These are phyloP conservation scores for Lycaena phlaeas DNA, from an alignment of 2,888 invertebrate species.

Conservation along the genomic window DNA sequence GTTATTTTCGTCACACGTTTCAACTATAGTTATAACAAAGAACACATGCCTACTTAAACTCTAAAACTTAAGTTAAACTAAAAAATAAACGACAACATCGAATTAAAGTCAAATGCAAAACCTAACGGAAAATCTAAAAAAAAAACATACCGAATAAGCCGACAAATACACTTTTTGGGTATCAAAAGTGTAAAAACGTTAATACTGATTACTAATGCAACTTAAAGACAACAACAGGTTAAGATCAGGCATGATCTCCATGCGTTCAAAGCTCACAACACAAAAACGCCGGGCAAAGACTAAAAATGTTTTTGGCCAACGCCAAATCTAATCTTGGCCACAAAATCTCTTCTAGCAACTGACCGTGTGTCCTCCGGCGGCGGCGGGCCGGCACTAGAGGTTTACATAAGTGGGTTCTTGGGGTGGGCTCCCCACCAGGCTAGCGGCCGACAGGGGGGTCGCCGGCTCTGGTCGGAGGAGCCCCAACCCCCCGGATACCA, in stretches of 20 bases:
- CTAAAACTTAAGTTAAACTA: neutral
- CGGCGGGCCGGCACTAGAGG: conserved; percentile 81
- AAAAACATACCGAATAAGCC: neutral
- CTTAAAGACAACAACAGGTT: too few species aligned
- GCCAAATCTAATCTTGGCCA: conserved; percentile 7
- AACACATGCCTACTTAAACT: neutral
- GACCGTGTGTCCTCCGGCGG: conserved; percentile 57
- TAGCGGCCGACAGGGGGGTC: conserved; percentile 55
- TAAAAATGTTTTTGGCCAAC: conserved; percentile 3
- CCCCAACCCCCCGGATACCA: conserved; percentile 63
- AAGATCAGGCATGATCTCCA: conserved; percentile 12
- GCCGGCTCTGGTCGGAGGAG: conserved; percentile 70
- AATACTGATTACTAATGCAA: too few species aligned
- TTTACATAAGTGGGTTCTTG: conserved; percentile 95
- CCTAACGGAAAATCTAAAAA: neutral
- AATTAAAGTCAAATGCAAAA: neutral
- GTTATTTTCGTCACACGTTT: conserved; percentile 6
- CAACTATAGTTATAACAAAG: neutral
- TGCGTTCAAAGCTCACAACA: conserved; percentile 19
- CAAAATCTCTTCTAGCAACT: conserved; percentile 31
- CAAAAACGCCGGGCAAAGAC: conserved; percentile 10
- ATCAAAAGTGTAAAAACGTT: too few species aligned
- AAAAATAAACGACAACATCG: conserved; percentile 3
- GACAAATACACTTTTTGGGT: too few species aligned
- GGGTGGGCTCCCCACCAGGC: conserved; percentile 74